phyloP scores from a whole-genome alignment of 2,888 invertebrate species.

The Apantesis nais region DNA sequence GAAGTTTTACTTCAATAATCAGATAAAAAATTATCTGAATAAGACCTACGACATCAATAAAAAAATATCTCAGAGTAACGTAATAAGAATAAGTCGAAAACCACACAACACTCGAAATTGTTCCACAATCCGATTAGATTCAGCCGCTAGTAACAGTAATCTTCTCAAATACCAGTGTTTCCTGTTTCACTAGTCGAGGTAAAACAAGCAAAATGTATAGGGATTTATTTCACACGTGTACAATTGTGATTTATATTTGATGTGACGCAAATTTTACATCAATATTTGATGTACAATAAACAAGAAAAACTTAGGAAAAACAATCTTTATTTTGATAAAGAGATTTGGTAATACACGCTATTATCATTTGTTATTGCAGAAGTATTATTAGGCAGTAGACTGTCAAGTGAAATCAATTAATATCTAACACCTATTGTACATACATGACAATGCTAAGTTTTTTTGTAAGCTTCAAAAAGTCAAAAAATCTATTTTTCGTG shows the following conservation, averaged over 20 bases:
- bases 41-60: background rate
- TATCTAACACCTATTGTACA: too few species aligned
- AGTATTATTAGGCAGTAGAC: too few species aligned
- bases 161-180: background rate
- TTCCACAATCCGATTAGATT: slow-evolving; percentile 6
- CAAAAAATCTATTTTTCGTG: too few species aligned
- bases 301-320: too few species aligned
- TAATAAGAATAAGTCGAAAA: background rate
- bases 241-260: too few species aligned
- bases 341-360: slow-evolving; percentile 1
- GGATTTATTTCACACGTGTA: background rate
- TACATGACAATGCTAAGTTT: too few species aligned
- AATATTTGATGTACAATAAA: too few species aligned
- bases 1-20: too few species aligned
- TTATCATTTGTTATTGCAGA: too few species aligned
- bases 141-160: background rate
- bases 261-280: background rate
- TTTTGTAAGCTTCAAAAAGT: too few species aligned
- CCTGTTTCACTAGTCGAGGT: background rate
- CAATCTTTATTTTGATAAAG: background rate
- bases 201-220: background rate
- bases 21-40: too few species aligned
- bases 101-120: background rate
- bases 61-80: background rate
- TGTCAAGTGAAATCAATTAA: too few species aligned